Percentiles rank a stretch among this genome's conserved stretches.
Evolutionary conservation across 2,888 invertebrate species (phyloP).

Genomic region (Loripinus fragilis): DNA sequence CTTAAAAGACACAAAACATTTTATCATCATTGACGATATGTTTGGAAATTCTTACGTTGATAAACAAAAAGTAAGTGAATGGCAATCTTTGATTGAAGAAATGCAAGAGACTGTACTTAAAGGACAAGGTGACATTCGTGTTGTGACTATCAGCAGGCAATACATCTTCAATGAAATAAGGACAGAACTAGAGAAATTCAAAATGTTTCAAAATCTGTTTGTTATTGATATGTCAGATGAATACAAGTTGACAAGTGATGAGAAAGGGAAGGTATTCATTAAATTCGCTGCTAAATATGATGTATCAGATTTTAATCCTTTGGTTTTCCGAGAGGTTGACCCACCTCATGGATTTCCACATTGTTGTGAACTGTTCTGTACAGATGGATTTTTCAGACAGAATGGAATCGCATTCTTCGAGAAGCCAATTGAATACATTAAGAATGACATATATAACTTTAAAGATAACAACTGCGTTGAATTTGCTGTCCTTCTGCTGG

Average conservation of each 20-base stretch:
- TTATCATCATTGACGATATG: background rate
- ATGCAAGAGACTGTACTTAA: background rate
- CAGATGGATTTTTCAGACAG: background rate
- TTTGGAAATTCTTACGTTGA: background rate
- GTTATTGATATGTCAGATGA: background rate
- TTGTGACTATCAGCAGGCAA: background rate
- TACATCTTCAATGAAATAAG: background rate
- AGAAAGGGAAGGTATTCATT: background rate
- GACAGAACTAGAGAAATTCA: background rate
- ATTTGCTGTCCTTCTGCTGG: background rate
- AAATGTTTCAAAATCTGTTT: background rate
- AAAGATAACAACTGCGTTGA: background rate
- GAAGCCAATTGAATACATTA: background rate
- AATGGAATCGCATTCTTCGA: background rate
- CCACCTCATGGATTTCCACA: constrained; percentile 14
- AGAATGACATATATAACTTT: background rate
- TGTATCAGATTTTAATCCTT: background rate
- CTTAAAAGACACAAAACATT: background rate
- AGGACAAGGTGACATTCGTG: background rate
- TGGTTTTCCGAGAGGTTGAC: background rate
- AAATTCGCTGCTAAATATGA: background rate
- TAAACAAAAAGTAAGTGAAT: background rate
- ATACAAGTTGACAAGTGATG: background rate
- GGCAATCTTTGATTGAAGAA: background rate
- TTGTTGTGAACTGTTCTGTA: background rate